phyloP scores from a whole-genome alignment of 2,888 invertebrate genomes.

The Drosophila yooni region DNA sequence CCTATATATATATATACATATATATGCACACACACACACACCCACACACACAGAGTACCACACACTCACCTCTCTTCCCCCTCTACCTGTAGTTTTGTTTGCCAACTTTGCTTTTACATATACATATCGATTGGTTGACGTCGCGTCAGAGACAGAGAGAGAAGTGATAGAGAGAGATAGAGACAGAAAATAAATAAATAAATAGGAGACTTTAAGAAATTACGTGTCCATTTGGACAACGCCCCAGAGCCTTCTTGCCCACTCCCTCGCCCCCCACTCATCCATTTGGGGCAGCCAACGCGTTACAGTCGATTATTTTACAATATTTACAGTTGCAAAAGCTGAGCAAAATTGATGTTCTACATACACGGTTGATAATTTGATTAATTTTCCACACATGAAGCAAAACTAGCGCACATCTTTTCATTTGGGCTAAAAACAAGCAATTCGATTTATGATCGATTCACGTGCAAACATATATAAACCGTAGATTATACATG shows the following conservation, averaged over 20 bases:
- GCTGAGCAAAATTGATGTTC: constrained; percentile 21
- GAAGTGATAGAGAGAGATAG: constrained; percentile 6
- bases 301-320: constrained; percentile 25
- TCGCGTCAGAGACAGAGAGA: constrained; percentile 31
- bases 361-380: constrained; percentile 38
- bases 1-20: background rate
- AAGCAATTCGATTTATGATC: constrained; percentile 22
- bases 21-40: background rate
- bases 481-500: background rate
- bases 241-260: constrained; percentile 7
- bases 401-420: constrained; percentile 13
- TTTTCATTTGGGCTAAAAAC: constrained; percentile 12
- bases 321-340: constrained; percentile 24
- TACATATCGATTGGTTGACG: constrained; percentile 74
- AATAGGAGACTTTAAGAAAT: constrained; percentile 20
- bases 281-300: background rate
- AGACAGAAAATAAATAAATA: constrained; percentile 2
- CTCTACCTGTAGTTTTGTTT: constrained; percentile 20
- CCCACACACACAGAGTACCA: background rate
- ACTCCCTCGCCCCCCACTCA: background rate
- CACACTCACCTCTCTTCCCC: background rate
- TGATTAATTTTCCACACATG: constrained; percentile 61
- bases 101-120: constrained; percentile 67
- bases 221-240: constrained; percentile 40
- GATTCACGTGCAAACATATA: background rate